Evolutionary conservation across 2,797 vertebrate species (phyloP), one percentile per base, ranked within the genome.

Genomic region (Chelon labrosus): DNA sequence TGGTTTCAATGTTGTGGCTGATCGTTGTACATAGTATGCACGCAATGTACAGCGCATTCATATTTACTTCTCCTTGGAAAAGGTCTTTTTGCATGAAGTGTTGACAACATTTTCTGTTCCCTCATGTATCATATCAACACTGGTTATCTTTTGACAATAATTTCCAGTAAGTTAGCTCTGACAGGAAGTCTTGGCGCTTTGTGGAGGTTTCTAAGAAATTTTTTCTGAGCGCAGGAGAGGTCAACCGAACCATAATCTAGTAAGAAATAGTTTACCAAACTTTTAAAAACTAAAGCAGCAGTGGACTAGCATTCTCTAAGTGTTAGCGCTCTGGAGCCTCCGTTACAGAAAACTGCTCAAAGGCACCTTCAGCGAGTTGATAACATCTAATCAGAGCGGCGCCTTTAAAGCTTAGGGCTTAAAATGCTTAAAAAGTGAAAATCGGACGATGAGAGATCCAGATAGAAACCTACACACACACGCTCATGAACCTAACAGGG

Each of bases 321-420:
- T 44, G 64, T 62, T 64, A n/a, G 11, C 59, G 8, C 53, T 61
- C 10, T 22, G 55, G 44, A 73, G 74, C 55, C 56, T 53, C 39
- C 51, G 74, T 73, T 65, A 65, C 70, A 56, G 75, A 4, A 16
- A 14, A 7, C 75, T 77, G 57, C 84, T 85, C 77, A 90, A 89
- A 90, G 86, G 86, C 87, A 88, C 87, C 84, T 92, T 79, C 17
- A 39, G 49, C 7, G 22, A 61, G 73, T 65, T 80, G 85, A 89
- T 89, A 69, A 67, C 58, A 88, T 91, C 88, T 90, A 79, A 88
- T 88, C 79, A 81, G 75, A 65, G 49, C 2, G n/a, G 63, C 13
- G 19, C 46, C 66, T 75, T 1, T 56, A 77, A 83, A 73, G 79
- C 73, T 86, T 57, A 55, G 47, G 60, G 56, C 65, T 79, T 66